These are phyloP conservation scores for Pogonophryne albipinna DNA, from an alignment of 2,797 vertebrate species.

Conservation along the genomic window DNA sequence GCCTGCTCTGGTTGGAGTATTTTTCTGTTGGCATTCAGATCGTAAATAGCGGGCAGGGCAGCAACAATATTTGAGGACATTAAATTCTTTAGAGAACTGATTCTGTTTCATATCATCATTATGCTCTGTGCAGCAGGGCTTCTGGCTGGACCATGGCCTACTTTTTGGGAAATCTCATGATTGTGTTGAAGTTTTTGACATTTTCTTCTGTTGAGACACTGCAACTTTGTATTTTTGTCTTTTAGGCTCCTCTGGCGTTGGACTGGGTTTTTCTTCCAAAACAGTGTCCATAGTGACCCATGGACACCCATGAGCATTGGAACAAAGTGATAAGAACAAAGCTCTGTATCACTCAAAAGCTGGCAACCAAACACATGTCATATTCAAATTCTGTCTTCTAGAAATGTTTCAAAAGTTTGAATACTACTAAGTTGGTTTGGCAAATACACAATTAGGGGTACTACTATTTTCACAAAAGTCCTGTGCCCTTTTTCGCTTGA, in stretches of 20 bases:
- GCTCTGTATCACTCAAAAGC: neutral
- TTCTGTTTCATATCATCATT: constrained; percentile 21
- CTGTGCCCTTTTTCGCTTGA: too few relatives aligned
- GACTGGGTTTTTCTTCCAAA: neutral
- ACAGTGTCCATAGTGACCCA: too few relatives aligned
- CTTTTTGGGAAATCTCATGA: constrained; percentile 18
- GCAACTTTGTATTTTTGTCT: constrained; percentile 1
- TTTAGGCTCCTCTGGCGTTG: neutral
- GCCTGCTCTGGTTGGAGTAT: too few relatives aligned
- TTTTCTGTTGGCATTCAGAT: too few relatives aligned
- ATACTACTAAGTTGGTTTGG: too few relatives aligned
- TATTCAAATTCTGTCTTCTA: neutral
- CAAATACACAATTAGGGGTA: too few relatives aligned
- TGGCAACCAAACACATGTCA: neutral
- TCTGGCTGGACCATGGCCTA: constrained; percentile 34
- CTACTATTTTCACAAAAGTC: too few relatives aligned
- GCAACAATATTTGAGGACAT: constrained; percentile 16
- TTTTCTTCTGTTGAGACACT: constrained; percentile 3
- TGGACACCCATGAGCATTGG: neutral
- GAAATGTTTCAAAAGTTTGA: neutral
- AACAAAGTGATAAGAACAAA: neutral
- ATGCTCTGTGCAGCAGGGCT: constrained; percentile 12
- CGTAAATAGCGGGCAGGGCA: too few relatives aligned
- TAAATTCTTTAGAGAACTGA: constrained; percentile 6
- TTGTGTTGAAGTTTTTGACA: constrained; percentile 8